Base-by-base conservation (phyloP, 2,888 invertebrate genomes). In the Lepidochitona cinerea region DNA sequence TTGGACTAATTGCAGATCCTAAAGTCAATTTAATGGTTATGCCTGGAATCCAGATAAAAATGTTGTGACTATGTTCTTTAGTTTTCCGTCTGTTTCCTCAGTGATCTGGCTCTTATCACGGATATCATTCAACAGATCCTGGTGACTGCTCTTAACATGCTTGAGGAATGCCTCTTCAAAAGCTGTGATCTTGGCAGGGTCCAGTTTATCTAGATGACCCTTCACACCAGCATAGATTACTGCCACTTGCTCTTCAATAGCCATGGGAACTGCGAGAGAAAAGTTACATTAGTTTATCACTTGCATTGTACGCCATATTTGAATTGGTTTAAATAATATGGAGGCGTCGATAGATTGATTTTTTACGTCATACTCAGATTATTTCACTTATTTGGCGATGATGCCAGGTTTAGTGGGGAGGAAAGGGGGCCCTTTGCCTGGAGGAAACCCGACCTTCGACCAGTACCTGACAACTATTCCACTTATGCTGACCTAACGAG, bases 141-240 rank as follows among this genome's bases (percentile, higher is more conserved):
- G 94, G 92, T 99, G 97, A 89, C 94, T 94, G 84, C 96, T 93
- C 92, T 94, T 95, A 90, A 98, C 94, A 93, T 97, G 96, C 88
- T 94, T 94, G 85, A 96, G 94, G 94, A 99, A 99, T 92, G 97
- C 98, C 92, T 96, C 96, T 92, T 99, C 99, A 92, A 99, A 99
- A 84, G 94, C 93, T 82, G 98, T 99, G 93, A 99, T 99, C 93
- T 96, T 97, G 74, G 95, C 89, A 88, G 99, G 99, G 92, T 99
- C 99, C 92, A 99, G 92, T 92, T 99, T 99, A 94, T 99, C 99
- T 87, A 99, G 94, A 92, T 98, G 96, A 86, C 99, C 99, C 90
- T 98, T 94, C 87, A 99, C 99, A 93, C 99, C 99, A 89, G 99
- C 98, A 93, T 98, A 99, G 93, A 99, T 98, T 89, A 99, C 96